phyloP scores from a whole-genome alignment of 1,140 invertebrate species.

The Laupala kohalensis region DNA sequence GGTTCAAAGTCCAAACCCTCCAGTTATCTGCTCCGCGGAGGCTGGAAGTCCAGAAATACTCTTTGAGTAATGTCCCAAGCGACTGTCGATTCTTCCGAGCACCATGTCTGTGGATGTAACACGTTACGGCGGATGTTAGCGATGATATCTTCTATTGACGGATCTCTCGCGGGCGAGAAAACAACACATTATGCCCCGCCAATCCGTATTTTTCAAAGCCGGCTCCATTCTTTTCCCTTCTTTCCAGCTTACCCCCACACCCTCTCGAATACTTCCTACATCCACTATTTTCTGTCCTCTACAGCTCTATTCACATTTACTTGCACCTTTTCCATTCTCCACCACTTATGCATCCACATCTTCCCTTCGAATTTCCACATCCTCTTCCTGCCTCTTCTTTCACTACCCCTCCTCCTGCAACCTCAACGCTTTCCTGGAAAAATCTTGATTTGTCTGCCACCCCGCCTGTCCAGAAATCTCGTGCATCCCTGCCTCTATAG shows the following conservation, averaged over 20 bases:
- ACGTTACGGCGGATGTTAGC: background rate
- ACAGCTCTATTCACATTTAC: no score
- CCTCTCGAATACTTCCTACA: no score
- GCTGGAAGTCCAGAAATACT: background rate
- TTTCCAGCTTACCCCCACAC: background rate
- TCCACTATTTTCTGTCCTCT: no score
- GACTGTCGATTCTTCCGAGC: background rate
- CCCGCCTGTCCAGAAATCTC: background rate
- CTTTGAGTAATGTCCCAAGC: background rate
- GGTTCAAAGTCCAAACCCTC: no score
- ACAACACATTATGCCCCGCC: background rate
- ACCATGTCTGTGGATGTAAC: background rate
- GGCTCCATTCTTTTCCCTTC: background rate
- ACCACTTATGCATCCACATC: no score
- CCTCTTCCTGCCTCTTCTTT: no score
- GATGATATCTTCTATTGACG: background rate
- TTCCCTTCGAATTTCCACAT: no score
- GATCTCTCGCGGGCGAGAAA: background rate
- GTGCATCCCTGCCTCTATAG: background rate
- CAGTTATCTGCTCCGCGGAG: background rate
- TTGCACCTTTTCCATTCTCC: no score
- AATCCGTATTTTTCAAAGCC: background rate
- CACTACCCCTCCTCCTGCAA: no score
- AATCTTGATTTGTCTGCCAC: background rate
- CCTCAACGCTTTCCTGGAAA: background rate